Percentiles rank a stretch among this genome's conserved stretches.
phyloP scores from a whole-genome alignment of 2,888 invertebrate species.

The Apoda limacodes region DNA sequence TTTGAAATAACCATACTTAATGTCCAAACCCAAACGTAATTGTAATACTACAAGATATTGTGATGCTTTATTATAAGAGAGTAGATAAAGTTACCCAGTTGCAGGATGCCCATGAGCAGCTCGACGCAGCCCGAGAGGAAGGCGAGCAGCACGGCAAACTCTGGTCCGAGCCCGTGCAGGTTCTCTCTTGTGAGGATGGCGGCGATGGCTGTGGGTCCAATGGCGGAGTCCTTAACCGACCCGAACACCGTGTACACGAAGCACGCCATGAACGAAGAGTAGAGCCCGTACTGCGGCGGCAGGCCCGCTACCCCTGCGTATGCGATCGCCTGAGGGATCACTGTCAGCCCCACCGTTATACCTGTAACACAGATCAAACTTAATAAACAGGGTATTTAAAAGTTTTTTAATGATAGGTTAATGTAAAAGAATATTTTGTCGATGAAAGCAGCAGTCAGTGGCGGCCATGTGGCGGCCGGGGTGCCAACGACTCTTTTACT shows the following conservation, averaged over 20 bases:
- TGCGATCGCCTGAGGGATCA: constrained; percentile 87
- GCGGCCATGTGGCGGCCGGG: no score
- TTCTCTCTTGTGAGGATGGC: constrained; percentile 84
- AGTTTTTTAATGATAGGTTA: no score
- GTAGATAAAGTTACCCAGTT: constrained; percentile 76
- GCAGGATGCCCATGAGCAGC: constrained; percentile 80
- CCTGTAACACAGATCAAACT: no score
- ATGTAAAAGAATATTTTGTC: no score
- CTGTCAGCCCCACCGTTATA: constrained; percentile 79
- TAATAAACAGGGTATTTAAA: no score
- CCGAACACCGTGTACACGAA: constrained; percentile 93
- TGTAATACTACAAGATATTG: no score
- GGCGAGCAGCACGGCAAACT: constrained; percentile 79
- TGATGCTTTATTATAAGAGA: constrained; percentile 2
- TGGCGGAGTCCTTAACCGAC: constrained; percentile 76
- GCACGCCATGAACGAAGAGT: constrained; percentile 94
- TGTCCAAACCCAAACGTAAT: no score
- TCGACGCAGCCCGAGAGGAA: constrained; percentile 84
- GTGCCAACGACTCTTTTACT: no score
- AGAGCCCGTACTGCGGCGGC: constrained; percentile 84
- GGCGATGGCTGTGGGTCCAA: constrained; percentile 89
- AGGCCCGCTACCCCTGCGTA: constrained; percentile 85
- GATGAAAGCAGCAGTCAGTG: no score
- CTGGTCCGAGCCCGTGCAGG: constrained; percentile 75
- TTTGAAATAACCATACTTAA: no score